Conservation (phyloP, 2,797 vertebrate species). For the Phalloptychus januarius region DNA sequence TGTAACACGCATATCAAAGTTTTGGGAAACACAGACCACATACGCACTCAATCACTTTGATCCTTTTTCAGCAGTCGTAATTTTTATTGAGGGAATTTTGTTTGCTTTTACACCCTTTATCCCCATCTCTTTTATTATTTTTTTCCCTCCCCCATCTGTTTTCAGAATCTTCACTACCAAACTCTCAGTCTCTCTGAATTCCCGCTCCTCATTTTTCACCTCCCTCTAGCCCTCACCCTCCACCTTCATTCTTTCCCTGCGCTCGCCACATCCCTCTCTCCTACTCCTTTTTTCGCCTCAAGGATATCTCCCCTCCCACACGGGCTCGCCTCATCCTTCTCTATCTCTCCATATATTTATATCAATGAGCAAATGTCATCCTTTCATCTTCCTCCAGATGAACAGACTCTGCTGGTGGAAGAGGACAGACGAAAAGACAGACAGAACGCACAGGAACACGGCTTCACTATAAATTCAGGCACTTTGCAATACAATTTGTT, state of each 20-base stretch:
- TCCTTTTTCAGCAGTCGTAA: slow-evolving; percentile 53
- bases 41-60: slow-evolving; percentile 21
- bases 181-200: slow-evolving; percentile 34
- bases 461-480: slow-evolving; percentile 60
- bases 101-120: slow-evolving; percentile 47
- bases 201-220: slow-evolving; percentile 49
- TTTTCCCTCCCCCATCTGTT: slow-evolving; percentile 10
- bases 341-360: slow-evolving; percentile 80
- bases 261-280: slow-evolving; percentile 72
- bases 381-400: slow-evolving; percentile 82
- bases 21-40: slow-evolving; percentile 1
- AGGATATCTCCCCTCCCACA: slow-evolving; percentile 79
- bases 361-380: slow-evolving; percentile 80
- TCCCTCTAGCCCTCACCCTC: slow-evolving; percentile 59
- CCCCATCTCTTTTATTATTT: slow-evolving; percentile 11
- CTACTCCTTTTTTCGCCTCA: slow-evolving; percentile 74
- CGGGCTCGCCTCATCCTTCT: slow-evolving; percentile 66
- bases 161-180: slow-evolving; percentile 21
- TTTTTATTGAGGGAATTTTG: slow-evolving; percentile 49
- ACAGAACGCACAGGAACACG: slow-evolving; percentile 55
- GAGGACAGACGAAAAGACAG: slow-evolving; percentile 68
- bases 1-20: slow-evolving; percentile 6
- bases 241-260: slow-evolving; percentile 69
- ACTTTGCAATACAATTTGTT: not conserved
- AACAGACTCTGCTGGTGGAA: slow-evolving; percentile 73